A percentile compares a stretch with the other conserved stretches of the same genome.
Evolutionary conservation across 2,797 vertebrate genomes (phyloP).

Genomic region (Erpetoichthys calabaricus): DNA sequence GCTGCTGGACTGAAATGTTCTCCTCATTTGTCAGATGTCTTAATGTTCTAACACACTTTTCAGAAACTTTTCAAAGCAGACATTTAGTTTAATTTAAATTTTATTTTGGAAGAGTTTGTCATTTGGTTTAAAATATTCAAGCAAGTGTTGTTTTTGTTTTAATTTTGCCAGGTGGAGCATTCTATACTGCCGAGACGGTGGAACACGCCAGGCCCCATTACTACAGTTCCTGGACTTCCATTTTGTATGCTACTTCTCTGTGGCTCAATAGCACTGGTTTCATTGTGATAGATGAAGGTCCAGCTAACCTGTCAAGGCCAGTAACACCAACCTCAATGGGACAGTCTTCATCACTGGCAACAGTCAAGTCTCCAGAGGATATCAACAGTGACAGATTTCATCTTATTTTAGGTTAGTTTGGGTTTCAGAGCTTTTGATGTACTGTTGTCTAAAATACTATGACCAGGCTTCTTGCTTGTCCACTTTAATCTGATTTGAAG

Average conservation of each 20-base stretch:
- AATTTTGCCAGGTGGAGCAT: constrained; percentile 58
- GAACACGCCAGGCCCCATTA: constrained; percentile 68
- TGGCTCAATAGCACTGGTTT: constrained; percentile 82
- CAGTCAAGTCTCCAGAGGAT: constrained; percentile 73
- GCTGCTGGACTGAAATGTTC: no score
- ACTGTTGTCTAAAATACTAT: background rate
- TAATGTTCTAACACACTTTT: no score
- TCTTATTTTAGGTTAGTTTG: constrained; percentile 70
- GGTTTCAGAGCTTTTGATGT: background rate
- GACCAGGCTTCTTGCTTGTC: background rate
- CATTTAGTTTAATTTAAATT: no score
- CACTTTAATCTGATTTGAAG: background rate
- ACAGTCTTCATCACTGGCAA: constrained; percentile 45
- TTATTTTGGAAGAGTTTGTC: no score
- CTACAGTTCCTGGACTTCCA: constrained; percentile 67
- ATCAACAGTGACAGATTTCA: constrained; percentile 70
- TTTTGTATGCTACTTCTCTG: constrained; percentile 73
- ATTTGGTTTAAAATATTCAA: no score
- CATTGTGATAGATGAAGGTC: constrained; percentile 55
- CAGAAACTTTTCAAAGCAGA: no score
- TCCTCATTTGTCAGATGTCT: constrained; percentile 8
- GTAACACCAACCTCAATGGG: constrained; percentile 88
- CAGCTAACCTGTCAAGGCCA: constrained; percentile 67
- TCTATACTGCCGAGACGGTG: constrained; percentile 74
- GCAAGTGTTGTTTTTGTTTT: background rate